Conservation (phyloP, 2,797 vertebrate species). For the Gobio occitaniae region DNA sequence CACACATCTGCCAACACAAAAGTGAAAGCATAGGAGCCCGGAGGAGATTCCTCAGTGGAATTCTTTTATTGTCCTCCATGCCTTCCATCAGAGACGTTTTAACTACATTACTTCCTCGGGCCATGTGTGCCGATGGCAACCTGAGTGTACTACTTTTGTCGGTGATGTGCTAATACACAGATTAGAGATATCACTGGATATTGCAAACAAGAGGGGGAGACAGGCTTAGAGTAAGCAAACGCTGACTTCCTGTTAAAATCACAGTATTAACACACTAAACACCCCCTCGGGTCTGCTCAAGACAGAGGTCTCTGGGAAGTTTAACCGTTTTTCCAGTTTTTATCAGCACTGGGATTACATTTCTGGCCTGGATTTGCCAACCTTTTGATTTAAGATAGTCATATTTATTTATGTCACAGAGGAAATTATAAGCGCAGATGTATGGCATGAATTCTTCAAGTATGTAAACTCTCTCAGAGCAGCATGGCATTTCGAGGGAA, state of each 20-base stretch:
- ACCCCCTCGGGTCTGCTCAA: slow-evolving; percentile 50
- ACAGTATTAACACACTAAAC: slow-evolving; percentile 41
- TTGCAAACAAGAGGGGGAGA: slow-evolving; percentile 2
- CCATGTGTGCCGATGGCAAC: slow-evolving; percentile 16
- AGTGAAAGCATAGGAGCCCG: slow-evolving; percentile 15
- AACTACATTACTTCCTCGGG: slow-evolving; percentile 24
- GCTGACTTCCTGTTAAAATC: slow-evolving; percentile 35
- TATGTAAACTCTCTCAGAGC: not conserved
- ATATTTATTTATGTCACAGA: slow-evolving; percentile 29
- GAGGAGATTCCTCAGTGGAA: slow-evolving; percentile 25
- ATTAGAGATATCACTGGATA: slow-evolving; percentile 32
- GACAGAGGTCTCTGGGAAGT: slow-evolving; percentile 53
- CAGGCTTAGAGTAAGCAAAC: not conserved
- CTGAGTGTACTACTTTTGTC: slow-evolving; percentile 19
- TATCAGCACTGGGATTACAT: slow-evolving; percentile 9
- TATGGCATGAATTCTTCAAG: not conserved
- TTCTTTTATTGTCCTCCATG: slow-evolving; percentile 30
- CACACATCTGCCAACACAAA: slow-evolving; percentile 37
- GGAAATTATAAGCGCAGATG: slow-evolving; percentile 15
- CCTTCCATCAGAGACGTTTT: slow-evolving; percentile 28
- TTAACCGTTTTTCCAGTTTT: not conserved
- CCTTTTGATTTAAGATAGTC: slow-evolving; percentile 21
- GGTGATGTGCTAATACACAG: slow-evolving; percentile 23
- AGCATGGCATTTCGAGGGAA: not conserved
- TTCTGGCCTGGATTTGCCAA: not conserved